Conservation (phyloP, 2,888 invertebrate species). For the Maniola hyperantus region DNA sequence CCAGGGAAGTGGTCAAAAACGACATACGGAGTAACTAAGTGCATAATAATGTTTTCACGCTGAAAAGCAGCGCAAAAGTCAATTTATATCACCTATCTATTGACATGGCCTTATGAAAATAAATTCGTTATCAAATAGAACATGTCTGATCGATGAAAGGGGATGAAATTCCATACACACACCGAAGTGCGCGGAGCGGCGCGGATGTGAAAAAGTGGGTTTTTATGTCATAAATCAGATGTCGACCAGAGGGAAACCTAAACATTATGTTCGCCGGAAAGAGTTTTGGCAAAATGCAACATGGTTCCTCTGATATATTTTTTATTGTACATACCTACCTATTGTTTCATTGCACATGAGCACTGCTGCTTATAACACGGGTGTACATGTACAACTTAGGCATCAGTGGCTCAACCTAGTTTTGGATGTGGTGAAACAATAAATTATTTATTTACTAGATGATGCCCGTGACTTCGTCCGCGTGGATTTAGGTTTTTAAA, state of each 20-base stretch:
- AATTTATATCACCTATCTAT: slow-evolving; percentile 6
- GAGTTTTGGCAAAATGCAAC: neutral
- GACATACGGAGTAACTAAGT: neutral
- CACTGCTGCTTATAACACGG: too few species aligned
- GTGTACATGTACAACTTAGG: too few species aligned
- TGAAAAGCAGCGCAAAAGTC: neutral
- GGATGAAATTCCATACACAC: slow-evolving; percentile 27
- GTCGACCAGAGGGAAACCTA: slow-evolving; percentile 27
- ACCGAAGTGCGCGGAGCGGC: slow-evolving; percentile 14
- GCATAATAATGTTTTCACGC: neutral
- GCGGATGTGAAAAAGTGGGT: slow-evolving; percentile 22
- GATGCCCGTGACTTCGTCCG: too few species aligned
- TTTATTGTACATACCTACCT: too few species aligned
- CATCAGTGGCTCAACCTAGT: too few species aligned
- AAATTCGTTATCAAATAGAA: slow-evolving; percentile 20
- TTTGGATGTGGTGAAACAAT: too few species aligned
- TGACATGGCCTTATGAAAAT: slow-evolving; percentile 16
- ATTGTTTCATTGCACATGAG: too few species aligned
- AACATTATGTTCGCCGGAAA: slow-evolving; percentile 27
- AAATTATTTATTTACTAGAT: too few species aligned
- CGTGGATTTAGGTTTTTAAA: too few species aligned
- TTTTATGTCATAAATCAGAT: slow-evolving; percentile 33
- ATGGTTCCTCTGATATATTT: too few species aligned
- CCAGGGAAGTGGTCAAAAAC: too few species aligned
- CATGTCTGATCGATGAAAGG: slow-evolving; percentile 21